Evolutionary conservation across 2,113 vertebrate species (phyloP), one percentile per base, ranked within the genome.

Genomic region (Erythrocercus mccallii): DNA sequence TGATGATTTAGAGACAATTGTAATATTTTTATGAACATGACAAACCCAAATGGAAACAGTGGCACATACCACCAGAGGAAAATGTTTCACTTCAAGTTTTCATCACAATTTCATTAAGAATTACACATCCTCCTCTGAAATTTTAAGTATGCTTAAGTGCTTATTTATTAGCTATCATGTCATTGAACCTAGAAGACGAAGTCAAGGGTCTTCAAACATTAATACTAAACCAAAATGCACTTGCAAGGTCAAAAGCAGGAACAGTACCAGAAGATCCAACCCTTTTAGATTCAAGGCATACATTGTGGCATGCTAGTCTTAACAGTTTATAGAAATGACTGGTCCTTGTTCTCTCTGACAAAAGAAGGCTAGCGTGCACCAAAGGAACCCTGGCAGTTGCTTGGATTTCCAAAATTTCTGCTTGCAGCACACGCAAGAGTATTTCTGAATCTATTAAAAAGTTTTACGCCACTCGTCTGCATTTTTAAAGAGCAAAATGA

Each of bases 401-500:
- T 65, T 45, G 8, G 3, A 48, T 73, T 81, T 56, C 60, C 64
- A 33, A 9, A 20, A 45, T 77, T 86, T 72, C 47, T 90, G 35
- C 38, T 74, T 74, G 45, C 48, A 79, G 12, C 20, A 22, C 47
- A 85, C 0, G 0, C 47, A 64, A 25, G 11, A 8, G 35, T n/a
- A 22, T 42, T 93, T 51, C 70, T 60, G 57, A 82, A 82, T 53
- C 62, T 35, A 76, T 82, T 79, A 85, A 84, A 5, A 70, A 56
- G 31, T 51, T 86, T 30, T 54, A 44, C 61, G 68, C 27, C 11
- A 8, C 47, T 73, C 14, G 64, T 70, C 40, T 56, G 61, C 61
- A 68, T 76, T 82, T 31, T 33, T 48, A 20, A 79, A 74, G 15
- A 76, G 48, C n/a, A 58, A 88, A 85, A 88, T 6, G 3, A 93